phyloP scores from a whole-genome alignment of 2,888 invertebrate species.

The Pheosia gnoma region DNA sequence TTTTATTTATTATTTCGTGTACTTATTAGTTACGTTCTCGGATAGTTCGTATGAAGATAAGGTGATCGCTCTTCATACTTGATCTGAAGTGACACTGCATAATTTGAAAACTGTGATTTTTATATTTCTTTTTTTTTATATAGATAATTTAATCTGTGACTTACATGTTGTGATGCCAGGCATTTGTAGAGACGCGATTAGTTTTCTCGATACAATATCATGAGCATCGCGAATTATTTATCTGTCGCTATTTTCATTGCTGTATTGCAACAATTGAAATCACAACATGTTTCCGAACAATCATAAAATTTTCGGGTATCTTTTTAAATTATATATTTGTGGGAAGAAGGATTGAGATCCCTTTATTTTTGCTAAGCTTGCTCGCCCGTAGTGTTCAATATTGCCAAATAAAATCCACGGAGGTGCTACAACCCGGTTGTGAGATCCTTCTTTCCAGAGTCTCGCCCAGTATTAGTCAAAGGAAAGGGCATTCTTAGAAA shows the following conservation, averaged over 20 bases:
- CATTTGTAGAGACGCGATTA: constrained; percentile 55
- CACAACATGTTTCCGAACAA: constrained; percentile 74
- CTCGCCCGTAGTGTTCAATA: constrained; percentile 49
- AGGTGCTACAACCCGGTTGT: constrained; percentile 81
- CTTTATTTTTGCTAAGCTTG: constrained; percentile 33
- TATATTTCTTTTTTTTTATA: constrained; percentile 74
- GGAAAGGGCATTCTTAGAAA: constrained; percentile 74
- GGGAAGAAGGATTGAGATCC: constrained; percentile 75
- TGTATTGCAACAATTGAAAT: constrained; percentile 55
- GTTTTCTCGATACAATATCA: constrained; percentile 43
- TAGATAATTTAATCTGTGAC: constrained; percentile 79
- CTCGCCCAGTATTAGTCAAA: constrained; percentile 82
- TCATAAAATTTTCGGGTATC: constrained; percentile 65
- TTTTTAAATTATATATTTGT: constrained; percentile 56
- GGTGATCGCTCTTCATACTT: constrained; percentile 74
- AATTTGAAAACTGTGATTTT: constrained; percentile 84
- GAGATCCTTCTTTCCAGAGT: constrained; percentile 79
- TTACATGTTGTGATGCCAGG: constrained; percentile 79
- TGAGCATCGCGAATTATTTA: constrained; percentile 55
- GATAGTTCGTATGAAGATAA: constrained; percentile 64
- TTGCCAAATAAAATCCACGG: constrained; percentile 61
- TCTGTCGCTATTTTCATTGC: constrained; percentile 51
- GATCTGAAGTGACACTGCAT: constrained; percentile 82
- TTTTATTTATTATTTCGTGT: constrained; percentile 74
- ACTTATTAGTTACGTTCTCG: constrained; percentile 79